Percentiles rank a stretch among this genome's conserved stretches.
These are phyloP conservation scores for Brachylomia viminalis DNA, from an alignment of 2,888 invertebrate genomes.

Conservation along the genomic window DNA sequence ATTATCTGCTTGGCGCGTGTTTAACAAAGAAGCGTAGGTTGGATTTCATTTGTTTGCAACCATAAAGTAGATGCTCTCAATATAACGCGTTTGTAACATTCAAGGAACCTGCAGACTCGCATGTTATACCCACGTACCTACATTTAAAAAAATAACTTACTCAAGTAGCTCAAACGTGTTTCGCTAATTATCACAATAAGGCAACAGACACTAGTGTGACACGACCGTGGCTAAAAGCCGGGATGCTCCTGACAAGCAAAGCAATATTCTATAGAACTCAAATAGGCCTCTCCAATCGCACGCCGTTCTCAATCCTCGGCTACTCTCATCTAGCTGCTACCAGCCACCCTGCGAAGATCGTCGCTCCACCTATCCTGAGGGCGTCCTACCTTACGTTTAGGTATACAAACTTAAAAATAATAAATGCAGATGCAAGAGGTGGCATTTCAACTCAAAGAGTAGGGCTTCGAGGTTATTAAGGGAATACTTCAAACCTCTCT, in stretches of 20 bases:
- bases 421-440: neutral
- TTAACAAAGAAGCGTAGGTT: neutral
- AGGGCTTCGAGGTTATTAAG: neutral
- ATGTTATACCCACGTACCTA: no score
- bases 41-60: neutral
- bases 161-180: slow-evolving; percentile 23
- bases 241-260: no score
- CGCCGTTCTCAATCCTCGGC: neutral
- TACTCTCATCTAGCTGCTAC: no score
- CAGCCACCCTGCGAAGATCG: neutral
- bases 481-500: neutral
- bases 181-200: slow-evolving; percentile 26
- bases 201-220: neutral
- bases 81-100: neutral
- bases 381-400: neutral
- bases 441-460: neutral
- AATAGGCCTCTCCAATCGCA: neutral
- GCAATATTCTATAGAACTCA: neutral
- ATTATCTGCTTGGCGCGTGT: neutral
- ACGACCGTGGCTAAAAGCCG: neutral
- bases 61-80: neutral
- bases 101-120: neutral
- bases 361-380: neutral
- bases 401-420: neutral
- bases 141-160: neutral